phyloP scores from a whole-genome alignment of 1,140 invertebrate species.

The Octopus bimaculoides region DNA sequence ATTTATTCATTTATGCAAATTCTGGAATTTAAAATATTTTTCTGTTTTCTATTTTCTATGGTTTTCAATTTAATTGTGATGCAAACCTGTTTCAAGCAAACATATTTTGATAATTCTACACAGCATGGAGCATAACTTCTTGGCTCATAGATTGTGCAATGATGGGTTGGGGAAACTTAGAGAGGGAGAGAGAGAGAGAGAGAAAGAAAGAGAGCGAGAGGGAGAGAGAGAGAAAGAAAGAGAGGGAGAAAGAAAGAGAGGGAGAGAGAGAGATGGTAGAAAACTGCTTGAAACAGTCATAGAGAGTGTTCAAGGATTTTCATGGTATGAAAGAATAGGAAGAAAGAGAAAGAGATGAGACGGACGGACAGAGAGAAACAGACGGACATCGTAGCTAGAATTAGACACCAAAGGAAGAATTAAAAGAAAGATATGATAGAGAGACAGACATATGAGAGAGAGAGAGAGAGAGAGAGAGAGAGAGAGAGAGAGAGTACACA shows the following conservation, averaged over 20 bases:
- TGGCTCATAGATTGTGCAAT: too few species aligned
- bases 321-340: neutral
- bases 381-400: too few species aligned
- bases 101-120: too few species aligned
- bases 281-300: neutral
- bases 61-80: too few species aligned
- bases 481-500: neutral
- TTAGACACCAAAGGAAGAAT: too few species aligned
- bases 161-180: neutral
- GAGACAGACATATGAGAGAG: neutral
- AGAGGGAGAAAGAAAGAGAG: neutral
- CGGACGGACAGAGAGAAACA: neutral
- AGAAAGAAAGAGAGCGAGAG: neutral
- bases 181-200: neutral
- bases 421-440: too few species aligned
- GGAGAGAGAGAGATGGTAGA: neutral
- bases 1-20: too few species aligned
- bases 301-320: neutral
- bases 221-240: neutral
- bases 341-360: neutral
- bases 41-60: too few species aligned
- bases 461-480: constrained; percentile 2
- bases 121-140: too few species aligned
- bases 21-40: too few species aligned
- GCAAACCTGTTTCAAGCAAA: too few species aligned